Percentiles rank a stretch among this genome's conserved stretches.
Evolutionary conservation across 2,888 invertebrate genomes (phyloP).

Genomic region (Tenthredo amoena): DNA sequence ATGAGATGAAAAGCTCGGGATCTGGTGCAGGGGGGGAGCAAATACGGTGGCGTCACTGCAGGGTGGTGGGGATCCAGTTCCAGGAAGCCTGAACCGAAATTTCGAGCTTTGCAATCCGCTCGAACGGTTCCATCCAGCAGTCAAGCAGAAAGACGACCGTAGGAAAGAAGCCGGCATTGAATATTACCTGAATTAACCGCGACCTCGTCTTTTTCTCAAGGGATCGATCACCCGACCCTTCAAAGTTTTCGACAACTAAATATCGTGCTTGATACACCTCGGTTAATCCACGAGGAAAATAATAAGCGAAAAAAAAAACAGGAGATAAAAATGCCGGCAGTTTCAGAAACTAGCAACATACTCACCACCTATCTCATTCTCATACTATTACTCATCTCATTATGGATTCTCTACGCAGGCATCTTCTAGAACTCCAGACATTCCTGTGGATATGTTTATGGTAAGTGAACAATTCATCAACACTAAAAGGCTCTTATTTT

Average conservation of each 20-base stretch:
- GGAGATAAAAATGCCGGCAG: conserved; percentile 66
- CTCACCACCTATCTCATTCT: conserved; percentile 86
- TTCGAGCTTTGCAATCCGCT: conserved; percentile 24
- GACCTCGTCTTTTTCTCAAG: neutral
- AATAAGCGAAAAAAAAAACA: neutral
- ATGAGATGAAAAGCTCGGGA: conserved; percentile 11
- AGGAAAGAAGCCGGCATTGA: conserved; percentile 6
- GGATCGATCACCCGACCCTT: neutral
- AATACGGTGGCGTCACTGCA: neutral
- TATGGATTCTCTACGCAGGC: conserved; percentile 86
- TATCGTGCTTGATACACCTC: neutral
- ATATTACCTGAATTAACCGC: neutral
- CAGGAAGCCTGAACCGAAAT: conserved; percentile 18
- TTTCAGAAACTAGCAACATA: conserved; percentile 83
- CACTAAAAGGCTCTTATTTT: conserved; percentile 12
- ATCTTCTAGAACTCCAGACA: conserved; percentile 73
- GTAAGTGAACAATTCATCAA: conserved; percentile 60
- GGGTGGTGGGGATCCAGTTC: conserved; percentile 45
- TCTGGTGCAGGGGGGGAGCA: neutral
- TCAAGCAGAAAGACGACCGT: conserved; percentile 16
- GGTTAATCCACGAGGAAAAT: neutral
- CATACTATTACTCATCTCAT: conserved; percentile 83
- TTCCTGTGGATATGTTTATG: conserved; percentile 58
- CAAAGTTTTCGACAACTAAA: neutral
- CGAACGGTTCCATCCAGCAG: conserved; percentile 22